A percentile compares a stretch with the other conserved stretches of the same genome.
These are phyloP conservation scores for Elysia chlorotica DNA, from an alignment of 1,140 invertebrate species.

Conservation along the genomic window DNA sequence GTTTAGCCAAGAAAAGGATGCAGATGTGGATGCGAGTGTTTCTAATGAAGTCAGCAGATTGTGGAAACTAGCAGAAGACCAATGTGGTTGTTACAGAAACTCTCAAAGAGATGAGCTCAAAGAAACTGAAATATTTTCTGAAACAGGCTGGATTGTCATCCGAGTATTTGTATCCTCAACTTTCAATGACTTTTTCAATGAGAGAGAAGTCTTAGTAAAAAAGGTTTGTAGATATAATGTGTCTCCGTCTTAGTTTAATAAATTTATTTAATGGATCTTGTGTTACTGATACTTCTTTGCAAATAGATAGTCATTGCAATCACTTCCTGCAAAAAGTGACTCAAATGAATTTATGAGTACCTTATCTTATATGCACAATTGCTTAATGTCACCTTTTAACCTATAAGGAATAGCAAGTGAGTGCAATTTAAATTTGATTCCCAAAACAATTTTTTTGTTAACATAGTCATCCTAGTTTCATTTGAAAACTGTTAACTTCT, in stretches of 20 bases:
- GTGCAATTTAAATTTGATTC: no score
- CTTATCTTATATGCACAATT: no score
- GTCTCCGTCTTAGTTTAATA: not conserved
- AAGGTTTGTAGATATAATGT: conserved; percentile 40
- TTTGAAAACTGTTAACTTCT: not conserved
- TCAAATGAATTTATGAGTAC: no score
- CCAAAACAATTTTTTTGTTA: no score
- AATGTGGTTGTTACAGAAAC: not conserved
- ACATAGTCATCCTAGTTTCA: not conserved
- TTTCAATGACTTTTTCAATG: conserved; percentile 60
- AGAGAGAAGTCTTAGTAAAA: conserved; percentile 61
- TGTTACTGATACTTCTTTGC: not conserved
- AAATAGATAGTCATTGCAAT: not conserved
- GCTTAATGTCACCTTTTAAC: no score
- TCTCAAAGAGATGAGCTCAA: not conserved
- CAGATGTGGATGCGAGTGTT: not conserved
- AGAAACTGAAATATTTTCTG: not conserved
- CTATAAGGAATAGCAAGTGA: no score
- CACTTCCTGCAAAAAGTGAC: not conserved
- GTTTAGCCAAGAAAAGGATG: not conserved
- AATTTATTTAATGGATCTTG: not conserved
- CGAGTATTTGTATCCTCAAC: conserved; percentile 62
- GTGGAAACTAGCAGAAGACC: not conserved
- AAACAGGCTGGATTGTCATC: conserved; percentile 46
- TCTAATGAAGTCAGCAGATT: not conserved